A percentile compares a stretch with the other conserved stretches of the same genome.
These are phyloP conservation scores for Meandrina meandrites DNA, from an alignment of 92 coral and sea anemone genomes.

Conservation along the genomic window DNA sequence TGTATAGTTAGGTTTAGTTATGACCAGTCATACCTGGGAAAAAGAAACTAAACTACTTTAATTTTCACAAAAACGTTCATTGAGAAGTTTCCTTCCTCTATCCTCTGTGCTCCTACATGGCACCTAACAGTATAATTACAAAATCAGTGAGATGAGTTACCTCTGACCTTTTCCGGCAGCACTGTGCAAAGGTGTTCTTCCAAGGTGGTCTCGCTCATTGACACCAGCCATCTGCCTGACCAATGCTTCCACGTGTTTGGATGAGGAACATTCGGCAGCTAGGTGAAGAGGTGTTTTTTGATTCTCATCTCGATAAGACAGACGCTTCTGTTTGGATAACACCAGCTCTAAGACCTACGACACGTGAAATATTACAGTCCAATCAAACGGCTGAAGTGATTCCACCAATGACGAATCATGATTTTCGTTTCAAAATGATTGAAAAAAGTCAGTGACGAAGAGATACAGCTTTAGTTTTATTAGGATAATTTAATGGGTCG, in stretches of 20 bases:
- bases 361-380: neutral
- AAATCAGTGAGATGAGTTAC: conserved; percentile 22
- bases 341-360: conserved; percentile 61
- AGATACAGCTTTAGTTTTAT: too few relatives aligned
- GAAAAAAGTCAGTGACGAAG: too few relatives aligned
- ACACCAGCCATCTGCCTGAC: conserved; percentile 57
- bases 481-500: too few relatives aligned
- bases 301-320: conserved; percentile 69
- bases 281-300: conserved; percentile 82
- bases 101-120: neutral
- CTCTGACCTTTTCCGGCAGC: conserved; percentile 80
- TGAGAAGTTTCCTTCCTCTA: neutral
- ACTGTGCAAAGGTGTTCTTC: conserved; percentile 72
- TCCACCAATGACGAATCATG: neutral
- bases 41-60: too few relatives aligned
- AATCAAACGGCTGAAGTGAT: neutral
- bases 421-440: too few relatives aligned
- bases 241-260: conserved; percentile 70
- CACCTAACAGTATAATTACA: neutral
- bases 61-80: neutral
- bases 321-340: conserved; percentile 57
- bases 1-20: too few relatives aligned
- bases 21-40: too few relatives aligned
- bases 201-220: conserved; percentile 74
- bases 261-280: conserved; percentile 67